These are phyloP conservation scores for Psylliodes chrysocephalus DNA, from an alignment of 2,888 invertebrate genomes.

Conservation along the genomic window DNA sequence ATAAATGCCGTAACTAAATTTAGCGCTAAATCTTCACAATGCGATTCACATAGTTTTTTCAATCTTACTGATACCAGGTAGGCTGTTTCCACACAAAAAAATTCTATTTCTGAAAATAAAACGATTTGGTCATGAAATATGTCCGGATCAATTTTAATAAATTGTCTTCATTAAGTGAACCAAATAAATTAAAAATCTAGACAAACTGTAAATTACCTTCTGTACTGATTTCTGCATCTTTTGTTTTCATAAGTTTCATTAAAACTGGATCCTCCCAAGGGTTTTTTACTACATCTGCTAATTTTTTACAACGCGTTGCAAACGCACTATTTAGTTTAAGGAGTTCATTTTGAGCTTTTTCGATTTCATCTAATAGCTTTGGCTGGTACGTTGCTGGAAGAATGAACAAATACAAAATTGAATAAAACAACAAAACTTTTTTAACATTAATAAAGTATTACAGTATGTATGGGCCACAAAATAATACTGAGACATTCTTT, in stretches of 20 bases:
- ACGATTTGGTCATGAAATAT: background rate
- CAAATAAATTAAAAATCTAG: too few relatives aligned
- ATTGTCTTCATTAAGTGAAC: too few relatives aligned
- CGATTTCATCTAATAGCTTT: conserved; percentile 52
- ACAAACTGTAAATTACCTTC: too few relatives aligned
- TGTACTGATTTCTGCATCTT: conserved; percentile 56
- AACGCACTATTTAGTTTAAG: conserved; percentile 56
- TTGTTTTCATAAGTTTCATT: conserved; percentile 55
- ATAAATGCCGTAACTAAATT: conserved; percentile 68
- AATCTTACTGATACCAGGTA: conserved; percentile 70
- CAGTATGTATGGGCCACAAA: too few relatives aligned
- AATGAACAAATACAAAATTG: background rate
- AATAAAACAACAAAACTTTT: too few relatives aligned
- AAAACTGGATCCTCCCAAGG: conserved; percentile 61
- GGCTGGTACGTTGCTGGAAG: conserved; percentile 39
- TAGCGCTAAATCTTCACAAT: conserved; percentile 72
- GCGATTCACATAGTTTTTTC: conserved; percentile 70
- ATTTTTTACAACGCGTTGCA: conserved; percentile 58
- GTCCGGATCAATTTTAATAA: too few relatives aligned
- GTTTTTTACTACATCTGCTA: conserved; percentile 60
- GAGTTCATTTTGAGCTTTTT: conserved; percentile 57
- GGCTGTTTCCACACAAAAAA: conserved; percentile 69
- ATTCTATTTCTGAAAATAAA: conserved; percentile 64
- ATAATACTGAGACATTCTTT: too few relatives aligned
- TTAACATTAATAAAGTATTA: too few relatives aligned